Evolutionary conservation across 2,888 invertebrate genomes (phyloP), one percentile per base, ranked within the genome.

Genomic region (Tribolium freemani): DNA sequence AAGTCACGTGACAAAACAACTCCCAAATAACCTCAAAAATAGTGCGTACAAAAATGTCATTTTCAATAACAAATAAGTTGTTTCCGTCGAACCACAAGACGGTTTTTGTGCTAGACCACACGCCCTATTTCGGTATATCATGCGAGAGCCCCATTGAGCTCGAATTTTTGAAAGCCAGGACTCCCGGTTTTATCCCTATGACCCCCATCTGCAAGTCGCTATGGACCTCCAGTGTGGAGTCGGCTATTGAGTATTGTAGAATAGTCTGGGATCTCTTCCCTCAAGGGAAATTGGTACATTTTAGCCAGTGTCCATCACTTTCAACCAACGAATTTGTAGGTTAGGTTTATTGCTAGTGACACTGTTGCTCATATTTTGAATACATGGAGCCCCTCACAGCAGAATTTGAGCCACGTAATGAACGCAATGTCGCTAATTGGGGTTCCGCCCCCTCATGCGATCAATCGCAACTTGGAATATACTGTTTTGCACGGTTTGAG

Each of bases 221-320:
- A 64, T 99, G 99, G 99, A 98, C 98, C 0, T 97, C 96, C 82
- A 94, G 95, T 77, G 95, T 98, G 0, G 99, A 99, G 88, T 94
- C 96, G 0, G 94, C 96, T 0, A 91, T 98, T 71, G 99, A 99
- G 86, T 99, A 98, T 84, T 96, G 97, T 81, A 91, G 99, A 20
- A 96, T 99, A 78, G 96, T 97, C 0, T 97, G 96, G 95, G 99
- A 99, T 87, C 88, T 99, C n/a, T 98, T 96, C 88, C 97, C 98
- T 0, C 91, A 91, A 71, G 94, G 94, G 72, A 96, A 96, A 89
- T 87, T 96, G 86, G 95, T 96, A 88, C 85, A 87, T 72, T 71
- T 61, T 30, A n/a, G n/a, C 11, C 1, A 1, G 0, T 46, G 30
- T 13, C 9, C 30, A 44, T 45, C 16, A 13, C 11, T 9, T 11